Evolutionary conservation across 2,888 invertebrate genomes (phyloP), one percentile per base, ranked within the genome.

Genomic region (Ophioninae sp.): DNA sequence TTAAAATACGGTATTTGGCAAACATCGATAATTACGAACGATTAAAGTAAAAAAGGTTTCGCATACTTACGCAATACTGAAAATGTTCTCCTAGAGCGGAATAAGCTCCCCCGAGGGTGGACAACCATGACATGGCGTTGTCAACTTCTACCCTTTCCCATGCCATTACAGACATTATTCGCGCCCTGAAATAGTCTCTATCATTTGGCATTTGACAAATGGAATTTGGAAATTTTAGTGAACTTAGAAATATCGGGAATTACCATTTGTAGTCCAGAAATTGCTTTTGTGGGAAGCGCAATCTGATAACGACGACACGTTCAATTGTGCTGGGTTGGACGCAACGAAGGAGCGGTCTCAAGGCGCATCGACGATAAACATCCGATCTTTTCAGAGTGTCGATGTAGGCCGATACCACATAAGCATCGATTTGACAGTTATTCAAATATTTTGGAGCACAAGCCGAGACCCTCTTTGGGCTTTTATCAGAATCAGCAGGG

Each of bases 61-160:
- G 3, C 0, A 17, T 82, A 82, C 95, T 94, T 94, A 97, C 97
- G 94, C 96, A 97, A 89, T 95, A 93, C 75, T 94, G 93, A 93
- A 96, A 96, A 89, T 97, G 96, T 91, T 99, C 99, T 1, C 99
- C 99, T 76, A 99, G 94, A 0, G 99, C 97, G 2, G 99, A 99
- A 93, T 97, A 99, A 0, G 98, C 99, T 68, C 99, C 99, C 2
- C 99, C 99, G 20, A 99, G 94, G 0, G 99, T 99, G 23, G 99
- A 99, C 37, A 99, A 93, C 98, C 98, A 98, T 21, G 98, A 98
- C 94, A 99, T 95, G 41, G 97, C 95, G 93, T 96, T 95, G 87
- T 98, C 97, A 87, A 97, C 93, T 93, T 98, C 97, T 85, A 96
- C 94, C 87, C 95, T 94, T 86, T 96, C 96, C 94, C 95, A 91